These are phyloP conservation scores for Drosophila bipectinata DNA, from an alignment of 1,140 invertebrate genomes.

Conservation along the genomic window DNA sequence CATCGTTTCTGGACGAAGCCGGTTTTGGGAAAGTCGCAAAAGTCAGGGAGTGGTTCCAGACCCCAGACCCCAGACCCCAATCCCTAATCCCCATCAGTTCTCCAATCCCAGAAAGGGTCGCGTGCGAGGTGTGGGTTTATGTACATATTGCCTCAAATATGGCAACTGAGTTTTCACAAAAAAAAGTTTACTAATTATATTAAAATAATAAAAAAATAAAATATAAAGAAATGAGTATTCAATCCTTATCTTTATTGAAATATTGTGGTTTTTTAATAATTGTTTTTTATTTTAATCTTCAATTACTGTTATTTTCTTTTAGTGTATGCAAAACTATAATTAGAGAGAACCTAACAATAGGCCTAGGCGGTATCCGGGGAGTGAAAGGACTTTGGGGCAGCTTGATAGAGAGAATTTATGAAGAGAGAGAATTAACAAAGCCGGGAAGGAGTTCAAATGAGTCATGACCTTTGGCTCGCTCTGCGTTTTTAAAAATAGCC, in stretches of 20 bases:
- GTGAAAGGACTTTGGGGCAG: neutral
- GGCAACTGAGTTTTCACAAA: slow-evolving; percentile 20
- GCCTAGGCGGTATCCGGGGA: neutral
- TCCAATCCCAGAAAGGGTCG: slow-evolving; percentile 20
- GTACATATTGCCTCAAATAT: slow-evolving; percentile 42
- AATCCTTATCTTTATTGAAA: too few relatives aligned
- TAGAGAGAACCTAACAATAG: slow-evolving; percentile 22
- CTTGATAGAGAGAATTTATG: slow-evolving; percentile 33
- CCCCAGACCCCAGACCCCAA: slow-evolving; percentile 15
- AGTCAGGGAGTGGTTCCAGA: slow-evolving; percentile 63
- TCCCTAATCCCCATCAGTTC: slow-evolving; percentile 2
- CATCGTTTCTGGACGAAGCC: slow-evolving; percentile 24
- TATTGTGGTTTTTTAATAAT: neutral
- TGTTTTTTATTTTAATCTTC: neutral
- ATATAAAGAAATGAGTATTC: too few relatives aligned
- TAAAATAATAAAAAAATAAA: neutral
- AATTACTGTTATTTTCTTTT: neutral
- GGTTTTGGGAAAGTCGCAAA: slow-evolving; percentile 48
- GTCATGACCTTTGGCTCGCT: slow-evolving; percentile 49
- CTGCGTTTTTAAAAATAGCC: slow-evolving; percentile 44
- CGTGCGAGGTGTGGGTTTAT: slow-evolving; percentile 61
- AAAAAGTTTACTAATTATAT: slow-evolving; percentile 25
- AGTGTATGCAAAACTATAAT: slow-evolving; percentile 45
- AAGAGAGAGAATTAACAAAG: slow-evolving; percentile 9
- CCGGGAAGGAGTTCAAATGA: slow-evolving; percentile 34